phyloP scores from a whole-genome alignment of 2,113 vertebrate species.

The Procapra przewalskii region DNA sequence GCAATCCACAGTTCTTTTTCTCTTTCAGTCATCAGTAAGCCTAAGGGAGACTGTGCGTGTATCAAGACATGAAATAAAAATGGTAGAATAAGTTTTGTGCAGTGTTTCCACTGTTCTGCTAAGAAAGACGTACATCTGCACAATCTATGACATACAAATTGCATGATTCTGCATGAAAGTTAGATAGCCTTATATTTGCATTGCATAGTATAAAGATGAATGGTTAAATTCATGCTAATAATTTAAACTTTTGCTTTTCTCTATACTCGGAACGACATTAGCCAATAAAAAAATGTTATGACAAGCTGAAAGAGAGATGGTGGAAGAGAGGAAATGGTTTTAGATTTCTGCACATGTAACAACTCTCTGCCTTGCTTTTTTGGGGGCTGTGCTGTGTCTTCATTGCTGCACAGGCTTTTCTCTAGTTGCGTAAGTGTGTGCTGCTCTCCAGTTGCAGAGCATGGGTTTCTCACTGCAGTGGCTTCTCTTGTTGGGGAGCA shows the following conservation, averaged over 20 bases:
- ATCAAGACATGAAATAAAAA: background rate
- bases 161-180: background rate
- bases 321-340: background rate
- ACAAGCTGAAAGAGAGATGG: background rate
- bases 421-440: background rate
- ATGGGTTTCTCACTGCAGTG: background rate
- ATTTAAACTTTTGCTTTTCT: background rate
- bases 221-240: background rate
- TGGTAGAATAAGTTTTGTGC: background rate
- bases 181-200: background rate
- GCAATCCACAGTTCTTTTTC: background rate
- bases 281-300: background rate
- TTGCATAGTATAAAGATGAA: background rate
- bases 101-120: background rate
- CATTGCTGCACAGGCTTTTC: background rate
- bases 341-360: background rate
- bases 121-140: background rate
- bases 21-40: background rate
- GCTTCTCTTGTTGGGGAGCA: background rate
- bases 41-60: rapidly evolving
- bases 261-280: background rate
- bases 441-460: background rate
- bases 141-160: background rate
- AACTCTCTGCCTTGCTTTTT: background rate
- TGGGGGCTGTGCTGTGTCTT: background rate